Evolutionary conservation across 2,888 invertebrate genomes (phyloP).

Genomic region (Lithophane semibrunnea): DNA sequence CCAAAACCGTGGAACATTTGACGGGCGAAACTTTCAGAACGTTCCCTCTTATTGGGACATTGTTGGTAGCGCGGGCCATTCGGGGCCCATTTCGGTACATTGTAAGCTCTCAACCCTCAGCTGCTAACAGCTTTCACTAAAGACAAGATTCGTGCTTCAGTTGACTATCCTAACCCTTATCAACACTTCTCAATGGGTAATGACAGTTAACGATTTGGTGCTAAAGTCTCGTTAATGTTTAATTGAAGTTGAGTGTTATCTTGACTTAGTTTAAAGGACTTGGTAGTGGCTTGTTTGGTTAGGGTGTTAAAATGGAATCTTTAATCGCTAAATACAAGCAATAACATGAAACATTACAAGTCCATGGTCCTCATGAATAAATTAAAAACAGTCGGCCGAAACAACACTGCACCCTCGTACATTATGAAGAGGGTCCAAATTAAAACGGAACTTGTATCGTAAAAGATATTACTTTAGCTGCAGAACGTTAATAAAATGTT

Average conservation of each 20-base stretch:
- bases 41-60: background rate
- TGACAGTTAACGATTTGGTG: constrained; percentile 30
- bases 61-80: background rate
- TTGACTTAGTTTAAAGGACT: constrained; percentile 1
- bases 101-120: constrained; percentile 18
- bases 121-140: constrained; percentile 4
- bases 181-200: constrained; percentile 30
- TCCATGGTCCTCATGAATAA: constrained; percentile 46
- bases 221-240: constrained; percentile 44
- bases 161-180: constrained; percentile 37
- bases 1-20: background rate
- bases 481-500: constrained; percentile 43
- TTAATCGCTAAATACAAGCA: background rate
- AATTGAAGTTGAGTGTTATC: constrained; percentile 14
- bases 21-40: background rate
- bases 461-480: constrained; percentile 47
- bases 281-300: constrained; percentile 5
- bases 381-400: constrained; percentile 26
- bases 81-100: background rate
- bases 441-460: constrained; percentile 46
- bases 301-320: background rate
- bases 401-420: constrained; percentile 36
- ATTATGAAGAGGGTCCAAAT: constrained; percentile 48
- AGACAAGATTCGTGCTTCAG: constrained; percentile 35
- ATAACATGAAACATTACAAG: background rate